Evolutionary conservation across 2,888 invertebrate genomes (phyloP).

Genomic region (Monoplex corrugatus): DNA sequence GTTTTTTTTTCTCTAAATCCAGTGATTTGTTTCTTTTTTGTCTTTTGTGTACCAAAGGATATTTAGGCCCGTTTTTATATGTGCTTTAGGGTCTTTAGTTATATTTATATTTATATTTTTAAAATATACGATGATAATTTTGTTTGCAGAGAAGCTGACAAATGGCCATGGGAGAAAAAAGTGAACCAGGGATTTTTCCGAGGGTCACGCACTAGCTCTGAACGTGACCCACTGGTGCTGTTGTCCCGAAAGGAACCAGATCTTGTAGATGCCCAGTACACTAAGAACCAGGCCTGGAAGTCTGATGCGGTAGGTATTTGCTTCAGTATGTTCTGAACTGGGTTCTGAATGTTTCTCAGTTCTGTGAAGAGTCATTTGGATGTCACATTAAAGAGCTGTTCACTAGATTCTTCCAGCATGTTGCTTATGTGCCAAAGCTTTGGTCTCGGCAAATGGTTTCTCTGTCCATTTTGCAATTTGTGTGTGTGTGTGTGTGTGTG

Average conservation of each 20-base stretch:
- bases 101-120: not conserved
- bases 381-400: too few relatives aligned
- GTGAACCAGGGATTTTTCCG: slow-evolving; percentile 88
- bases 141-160: slow-evolving; percentile 84
- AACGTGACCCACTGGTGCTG: slow-evolving; percentile 92
- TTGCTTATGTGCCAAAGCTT: too few relatives aligned
- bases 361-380: too few relatives aligned
- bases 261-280: slow-evolving; percentile 95
- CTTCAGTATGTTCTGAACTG: too few relatives aligned
- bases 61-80: too few relatives aligned
- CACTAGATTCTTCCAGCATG: too few relatives aligned
- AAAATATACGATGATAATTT: not conserved
- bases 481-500: too few relatives aligned
- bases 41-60: too few relatives aligned
- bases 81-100: not conserved
- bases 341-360: not conserved
- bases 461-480: too few relatives aligned
- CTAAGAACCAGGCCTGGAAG: slow-evolving; percentile 99
- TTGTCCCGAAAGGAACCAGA: slow-evolving; percentile 86
- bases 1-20: too few relatives aligned
- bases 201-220: slow-evolving; percentile 95
- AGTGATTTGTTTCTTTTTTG: too few relatives aligned
- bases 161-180: slow-evolving; percentile 90
- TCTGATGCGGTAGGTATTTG: slow-evolving; percentile 86
- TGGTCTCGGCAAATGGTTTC: too few relatives aligned